Evolutionary conservation across 64 coral and sea anemone species (phyloP).

Genomic region (Actinia equina): DNA sequence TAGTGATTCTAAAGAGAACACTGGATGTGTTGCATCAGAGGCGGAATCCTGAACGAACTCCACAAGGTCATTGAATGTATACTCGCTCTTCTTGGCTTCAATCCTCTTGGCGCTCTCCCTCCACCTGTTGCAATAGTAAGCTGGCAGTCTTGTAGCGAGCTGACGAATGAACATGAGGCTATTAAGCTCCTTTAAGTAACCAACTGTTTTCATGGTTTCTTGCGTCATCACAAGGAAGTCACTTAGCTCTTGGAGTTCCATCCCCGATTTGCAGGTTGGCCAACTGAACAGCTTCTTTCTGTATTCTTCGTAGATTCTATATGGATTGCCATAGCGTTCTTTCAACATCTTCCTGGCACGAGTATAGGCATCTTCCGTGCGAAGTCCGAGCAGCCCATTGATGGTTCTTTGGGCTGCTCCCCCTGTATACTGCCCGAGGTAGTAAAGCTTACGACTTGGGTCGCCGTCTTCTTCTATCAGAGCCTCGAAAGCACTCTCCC

Average conservation of each 20-base stretch:
- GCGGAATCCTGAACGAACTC: conserved; percentile 51
- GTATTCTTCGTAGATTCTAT: conserved; percentile 49
- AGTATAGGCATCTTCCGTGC: conserved; percentile 46
- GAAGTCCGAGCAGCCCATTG: conserved; percentile 51
- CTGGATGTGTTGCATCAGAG: conserved; percentile 42
- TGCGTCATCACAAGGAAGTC: conserved; percentile 50
- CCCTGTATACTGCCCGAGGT: conserved; percentile 48
- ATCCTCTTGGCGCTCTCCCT: conserved; percentile 42
- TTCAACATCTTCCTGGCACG: conserved; percentile 35
- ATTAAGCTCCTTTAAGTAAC: conserved; percentile 38
- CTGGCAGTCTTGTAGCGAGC: conserved; percentile 22
- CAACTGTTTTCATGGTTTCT: conserved; percentile 49
- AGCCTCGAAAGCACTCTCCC: conserved; percentile 50
- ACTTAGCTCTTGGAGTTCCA: conserved; percentile 28
- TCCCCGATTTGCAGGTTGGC: conserved; percentile 13
- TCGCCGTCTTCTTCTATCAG: too few species aligned
- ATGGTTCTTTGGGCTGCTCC: conserved; percentile 47
- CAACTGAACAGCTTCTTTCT: conserved; percentile 10
- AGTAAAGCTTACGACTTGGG: conserved; percentile 52
- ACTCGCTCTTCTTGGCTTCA: too few species aligned
- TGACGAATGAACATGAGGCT: conserved; percentile 26
- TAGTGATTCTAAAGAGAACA: conserved; percentile 42
- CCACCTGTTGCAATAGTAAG: conserved; percentile 33
- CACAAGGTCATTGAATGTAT: conserved; percentile 49
- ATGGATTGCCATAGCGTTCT: conserved; percentile 38